Evolutionary conservation across 1,140 invertebrate species (phyloP).

Genomic region (Yoshiicerus persimilis): DNA sequence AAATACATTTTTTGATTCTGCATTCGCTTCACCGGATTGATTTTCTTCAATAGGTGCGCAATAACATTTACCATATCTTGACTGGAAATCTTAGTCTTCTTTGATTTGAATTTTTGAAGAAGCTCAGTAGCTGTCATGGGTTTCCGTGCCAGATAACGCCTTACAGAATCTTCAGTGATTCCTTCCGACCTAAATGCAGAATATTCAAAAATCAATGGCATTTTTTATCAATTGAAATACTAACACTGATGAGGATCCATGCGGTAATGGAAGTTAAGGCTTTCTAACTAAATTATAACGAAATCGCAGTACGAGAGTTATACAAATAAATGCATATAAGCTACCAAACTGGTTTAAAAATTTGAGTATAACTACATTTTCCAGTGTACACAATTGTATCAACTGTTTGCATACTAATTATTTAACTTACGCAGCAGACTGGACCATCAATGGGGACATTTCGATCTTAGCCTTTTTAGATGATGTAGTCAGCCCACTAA

Average conservation of each 20-base stretch:
- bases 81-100: constrained; percentile 82
- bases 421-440: constrained; percentile 33
- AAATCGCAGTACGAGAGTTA: too few relatives aligned
- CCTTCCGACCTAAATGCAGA: constrained; percentile 67
- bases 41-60: constrained; percentile 90
- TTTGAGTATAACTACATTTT: too few relatives aligned
- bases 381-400: too few relatives aligned
- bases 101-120: constrained; percentile 93
- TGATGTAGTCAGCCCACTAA: background rate
- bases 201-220: too few relatives aligned
- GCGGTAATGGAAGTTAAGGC: too few relatives aligned
- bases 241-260: too few relatives aligned
- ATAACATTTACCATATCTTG: constrained; percentile 89
- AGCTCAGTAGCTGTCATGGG: constrained; percentile 95
- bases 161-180: constrained; percentile 89
- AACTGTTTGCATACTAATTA: background rate
- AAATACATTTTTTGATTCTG: constrained; percentile 95
- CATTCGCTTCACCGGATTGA: constrained; percentile 89
- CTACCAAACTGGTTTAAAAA: background rate
- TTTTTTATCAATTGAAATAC: too few relatives aligned
- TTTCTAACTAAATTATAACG: too few relatives aligned
- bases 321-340: background rate
- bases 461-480: constrained; percentile 67
- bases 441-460: constrained; percentile 51
- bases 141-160: constrained; percentile 88